phyloP scores from a whole-genome alignment of 2,888 invertebrate species.

The Dusona sp. region DNA sequence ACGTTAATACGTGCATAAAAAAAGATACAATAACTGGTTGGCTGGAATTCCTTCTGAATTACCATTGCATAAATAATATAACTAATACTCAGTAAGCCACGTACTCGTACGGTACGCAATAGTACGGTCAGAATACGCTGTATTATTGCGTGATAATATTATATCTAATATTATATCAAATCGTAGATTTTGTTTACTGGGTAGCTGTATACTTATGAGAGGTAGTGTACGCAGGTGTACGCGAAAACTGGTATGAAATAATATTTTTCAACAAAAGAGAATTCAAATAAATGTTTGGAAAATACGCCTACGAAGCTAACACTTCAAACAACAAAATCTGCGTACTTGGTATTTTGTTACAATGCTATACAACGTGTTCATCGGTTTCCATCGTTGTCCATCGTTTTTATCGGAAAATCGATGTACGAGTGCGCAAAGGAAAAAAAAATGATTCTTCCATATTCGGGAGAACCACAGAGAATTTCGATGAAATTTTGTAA shows the following conservation, averaged over 20 bases:
- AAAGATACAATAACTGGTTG: no score
- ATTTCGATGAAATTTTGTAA: conserved; percentile 18
- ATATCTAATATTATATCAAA: no score
- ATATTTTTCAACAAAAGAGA: neutral
- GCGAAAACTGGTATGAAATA: neutral
- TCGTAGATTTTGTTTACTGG: no score
- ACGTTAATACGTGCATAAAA: no score
- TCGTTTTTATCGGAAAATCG: conserved; percentile 14
- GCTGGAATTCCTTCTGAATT: neutral
- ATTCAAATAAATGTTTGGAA: neutral
- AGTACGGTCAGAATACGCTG: no score
- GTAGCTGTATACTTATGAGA: no score
- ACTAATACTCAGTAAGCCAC: no score
- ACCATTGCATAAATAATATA: neutral
- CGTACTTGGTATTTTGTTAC: neutral
- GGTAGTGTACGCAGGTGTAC: neutral
- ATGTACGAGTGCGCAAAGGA: neutral
- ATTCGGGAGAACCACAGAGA: conserved; percentile 6
- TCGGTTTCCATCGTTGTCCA: neutral
- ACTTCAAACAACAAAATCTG: neutral
- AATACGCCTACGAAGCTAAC: neutral
- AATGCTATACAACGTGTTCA: neutral
- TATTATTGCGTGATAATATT: no score
- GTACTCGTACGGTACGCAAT: no score
- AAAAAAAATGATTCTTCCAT: neutral